These are phyloP conservation scores for Sesamia nonagrioides DNA, from an alignment of 1,140 invertebrate species.

Conservation along the genomic window DNA sequence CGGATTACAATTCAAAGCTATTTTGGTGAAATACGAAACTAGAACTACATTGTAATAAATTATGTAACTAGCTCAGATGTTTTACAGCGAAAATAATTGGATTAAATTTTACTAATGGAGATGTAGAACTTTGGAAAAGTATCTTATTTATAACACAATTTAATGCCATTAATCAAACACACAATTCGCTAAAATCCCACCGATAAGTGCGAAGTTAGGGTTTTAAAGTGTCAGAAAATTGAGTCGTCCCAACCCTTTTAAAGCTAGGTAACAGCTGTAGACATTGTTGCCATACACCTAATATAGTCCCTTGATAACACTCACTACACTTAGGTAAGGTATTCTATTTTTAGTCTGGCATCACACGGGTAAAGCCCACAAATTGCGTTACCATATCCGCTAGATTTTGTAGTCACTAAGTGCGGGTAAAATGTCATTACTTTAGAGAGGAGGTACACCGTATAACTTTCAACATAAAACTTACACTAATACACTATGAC, in stretches of 20 bases:
- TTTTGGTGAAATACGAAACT: too few species aligned
- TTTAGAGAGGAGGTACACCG: slow-evolving; percentile 31
- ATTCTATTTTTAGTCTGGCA: background rate
- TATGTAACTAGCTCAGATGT: too few species aligned
- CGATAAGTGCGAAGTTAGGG: background rate
- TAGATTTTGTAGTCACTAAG: slow-evolving; percentile 16
- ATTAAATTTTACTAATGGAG: too few species aligned
- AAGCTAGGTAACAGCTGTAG: slow-evolving; percentile 14
- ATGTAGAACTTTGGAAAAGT: background rate
- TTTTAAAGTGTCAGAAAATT: slow-evolving; percentile 17
- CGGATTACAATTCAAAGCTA: too few species aligned
- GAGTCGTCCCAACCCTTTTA: slow-evolving; percentile 20
- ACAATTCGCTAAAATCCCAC: background rate
- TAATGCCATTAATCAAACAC: background rate
- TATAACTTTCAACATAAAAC: slow-evolving; percentile 47
- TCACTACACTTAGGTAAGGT: background rate
- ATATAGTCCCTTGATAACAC: slow-evolving; percentile 11
- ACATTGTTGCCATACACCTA: background rate
- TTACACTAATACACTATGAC: slow-evolving; percentile 26
- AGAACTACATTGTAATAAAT: too few species aligned
- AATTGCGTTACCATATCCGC: slow-evolving; percentile 19
- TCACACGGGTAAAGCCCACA: background rate
- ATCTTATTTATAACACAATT: background rate
- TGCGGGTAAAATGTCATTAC: slow-evolving; percentile 40
- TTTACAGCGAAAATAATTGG: too few species aligned